Evolutionary conservation across 2,113 vertebrate genomes (phyloP).

Genomic region (Trachemys scripta): DNA sequence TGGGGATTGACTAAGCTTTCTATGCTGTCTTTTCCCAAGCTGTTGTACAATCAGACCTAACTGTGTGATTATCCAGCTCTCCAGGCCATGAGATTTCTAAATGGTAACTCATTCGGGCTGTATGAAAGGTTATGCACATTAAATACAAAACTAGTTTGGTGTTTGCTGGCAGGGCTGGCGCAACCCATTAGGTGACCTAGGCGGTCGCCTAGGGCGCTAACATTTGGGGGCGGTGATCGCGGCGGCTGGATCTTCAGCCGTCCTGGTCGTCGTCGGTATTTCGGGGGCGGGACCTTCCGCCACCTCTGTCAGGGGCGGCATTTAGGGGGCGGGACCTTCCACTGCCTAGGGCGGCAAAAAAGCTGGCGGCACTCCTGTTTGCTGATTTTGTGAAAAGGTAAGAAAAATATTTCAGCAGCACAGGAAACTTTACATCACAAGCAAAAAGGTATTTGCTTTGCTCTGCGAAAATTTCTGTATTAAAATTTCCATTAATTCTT

Average conservation of each 20-base stretch:
- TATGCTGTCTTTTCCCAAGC: background rate
- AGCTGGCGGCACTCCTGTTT: background rate
- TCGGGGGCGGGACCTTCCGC: too few species aligned
- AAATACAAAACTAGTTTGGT: background rate
- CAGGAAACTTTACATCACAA: slow-evolving; percentile 12
- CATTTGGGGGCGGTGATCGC: too few species aligned
- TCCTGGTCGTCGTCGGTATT: too few species aligned
- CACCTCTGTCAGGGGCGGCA: too few species aligned
- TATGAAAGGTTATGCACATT: slow-evolving; percentile 26
- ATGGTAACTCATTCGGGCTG: background rate
- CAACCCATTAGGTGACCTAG: too few species aligned
- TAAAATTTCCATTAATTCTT: background rate
- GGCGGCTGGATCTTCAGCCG: too few species aligned
- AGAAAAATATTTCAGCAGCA: background rate
- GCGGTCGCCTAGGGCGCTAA: too few species aligned
- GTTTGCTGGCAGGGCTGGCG: too few species aligned
- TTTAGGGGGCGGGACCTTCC: too few species aligned
- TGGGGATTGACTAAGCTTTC: background rate
- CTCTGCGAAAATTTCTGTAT: slow-evolving; percentile 19
- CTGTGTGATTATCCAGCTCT: background rate
- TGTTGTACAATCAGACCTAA: background rate
- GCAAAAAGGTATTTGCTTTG: slow-evolving; percentile 8
- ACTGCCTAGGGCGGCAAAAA: too few species aligned
- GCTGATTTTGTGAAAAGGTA: background rate
- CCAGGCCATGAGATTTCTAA: background rate